Conservation (phyloP, 2,113 vertebrate genomes). For the Cyanoderma ruficeps region DNA sequence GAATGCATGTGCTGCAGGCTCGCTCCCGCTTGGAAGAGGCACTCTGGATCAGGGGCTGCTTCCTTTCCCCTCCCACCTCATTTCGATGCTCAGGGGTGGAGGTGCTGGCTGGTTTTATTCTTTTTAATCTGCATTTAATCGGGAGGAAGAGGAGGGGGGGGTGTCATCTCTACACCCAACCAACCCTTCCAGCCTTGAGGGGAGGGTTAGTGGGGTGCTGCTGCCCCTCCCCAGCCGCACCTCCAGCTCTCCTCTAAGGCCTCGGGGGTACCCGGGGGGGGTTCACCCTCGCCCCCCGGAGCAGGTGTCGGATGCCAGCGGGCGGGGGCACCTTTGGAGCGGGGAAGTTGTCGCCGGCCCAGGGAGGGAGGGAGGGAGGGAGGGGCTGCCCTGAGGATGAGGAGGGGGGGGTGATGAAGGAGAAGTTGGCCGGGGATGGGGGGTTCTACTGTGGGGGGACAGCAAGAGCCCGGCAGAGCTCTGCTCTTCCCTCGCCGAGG, state of each 20-base stretch:
- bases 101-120: neutral
- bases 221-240: neutral
- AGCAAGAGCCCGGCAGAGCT: neutral
- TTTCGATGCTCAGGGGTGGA: neutral
- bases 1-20: neutral
- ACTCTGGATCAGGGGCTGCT: neutral
- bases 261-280: neutral
- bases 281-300: neutral
- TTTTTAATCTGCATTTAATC: neutral
- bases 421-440: neutral
- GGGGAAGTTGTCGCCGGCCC: neutral
- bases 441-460: neutral
- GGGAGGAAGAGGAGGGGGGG: neutral
- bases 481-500: neutral
- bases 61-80: slow-evolving; percentile 29
- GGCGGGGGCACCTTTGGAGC: neutral
- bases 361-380: neutral
- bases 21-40: neutral
- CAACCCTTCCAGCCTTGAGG: neutral
- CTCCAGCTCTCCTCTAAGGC: neutral
- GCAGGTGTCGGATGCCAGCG: neutral
- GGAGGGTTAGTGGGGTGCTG: neutral
- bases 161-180: neutral
- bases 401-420: neutral
- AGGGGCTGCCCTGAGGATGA: neutral